Evolutionary conservation across 2,888 invertebrate species (phyloP), one percentile per base, ranked within the genome.

Genomic region (Drosophila emarginata): DNA sequence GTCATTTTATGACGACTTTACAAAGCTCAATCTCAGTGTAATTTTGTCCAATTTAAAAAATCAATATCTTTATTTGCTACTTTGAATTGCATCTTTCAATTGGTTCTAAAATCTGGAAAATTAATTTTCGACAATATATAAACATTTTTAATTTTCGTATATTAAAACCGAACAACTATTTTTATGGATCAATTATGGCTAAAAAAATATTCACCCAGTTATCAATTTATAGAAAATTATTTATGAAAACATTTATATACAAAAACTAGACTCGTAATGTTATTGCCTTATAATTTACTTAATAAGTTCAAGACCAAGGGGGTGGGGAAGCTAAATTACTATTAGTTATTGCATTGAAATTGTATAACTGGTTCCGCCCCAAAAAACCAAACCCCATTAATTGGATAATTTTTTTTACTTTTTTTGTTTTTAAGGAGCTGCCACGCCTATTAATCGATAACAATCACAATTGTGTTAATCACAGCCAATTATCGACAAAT

Each of bases 401-500:
- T 36, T 21, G 45, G 4, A 28, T 36, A 65, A 37, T 66, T 45
- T 28, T 51, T 18, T 37, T 45, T 5, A 15, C 26, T 58, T 52
- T 36, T 28, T 36, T 52, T 21, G 40, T 67, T 61, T 53, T 67
- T 53, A 51, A 39, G 26, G 18, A 45, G 5, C 45, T 45, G 45
- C 26, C 36, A 67, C 56, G 40, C 61, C 67, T 57, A 69, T 58
- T 64, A 79, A 80, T 82, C 81, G 78, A 76, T 79, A 67, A 11
- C 67, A 79, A 78, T 80, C 78, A 79, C 18, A 50, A 76, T 62
- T 67, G 72, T 67, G 59, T 76, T 80, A 82, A 82, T 77, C 67
- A 74, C 74, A 72, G 63, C 54, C 76, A 79, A 78, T 79, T 79
- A 73, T 64, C 78, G 37, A 51, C 26, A 23, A 65, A 54, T 59